Evolutionary conservation across 2,888 invertebrate genomes (phyloP).

Genomic region (Drosophila tripunctata): DNA sequence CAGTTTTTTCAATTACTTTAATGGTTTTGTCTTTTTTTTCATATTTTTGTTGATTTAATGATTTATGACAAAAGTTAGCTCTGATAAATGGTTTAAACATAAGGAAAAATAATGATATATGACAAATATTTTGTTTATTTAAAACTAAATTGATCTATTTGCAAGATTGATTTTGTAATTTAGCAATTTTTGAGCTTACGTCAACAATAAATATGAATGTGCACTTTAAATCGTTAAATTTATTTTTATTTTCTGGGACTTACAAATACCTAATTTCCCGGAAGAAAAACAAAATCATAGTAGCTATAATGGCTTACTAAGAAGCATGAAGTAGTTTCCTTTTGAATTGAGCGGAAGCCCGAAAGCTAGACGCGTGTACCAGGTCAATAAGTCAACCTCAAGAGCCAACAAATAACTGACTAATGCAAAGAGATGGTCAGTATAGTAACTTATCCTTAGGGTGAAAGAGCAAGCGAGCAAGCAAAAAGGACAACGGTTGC

Average conservation of each 20-base stretch:
- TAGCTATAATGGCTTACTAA: not conserved
- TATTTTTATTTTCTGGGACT: not conserved
- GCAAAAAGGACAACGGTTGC: slow-evolving; percentile 13
- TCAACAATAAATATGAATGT: not conserved
- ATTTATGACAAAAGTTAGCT: slow-evolving; percentile 40
- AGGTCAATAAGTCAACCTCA: slow-evolving; percentile 62
- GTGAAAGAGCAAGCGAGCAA: not conserved
- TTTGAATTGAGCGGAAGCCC: slow-evolving; percentile 18
- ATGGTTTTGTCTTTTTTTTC: not conserved
- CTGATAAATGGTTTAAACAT: slow-evolving; percentile 52
- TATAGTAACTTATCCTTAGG: slow-evolving; percentile 32
- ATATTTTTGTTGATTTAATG: slow-evolving; percentile 27
- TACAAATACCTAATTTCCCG: no score
- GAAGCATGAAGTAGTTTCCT: slow-evolving; percentile 11
- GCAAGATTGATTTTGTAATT: not conserved
- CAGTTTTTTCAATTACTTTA: not conserved
- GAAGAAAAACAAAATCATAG: not conserved
- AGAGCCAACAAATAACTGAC: slow-evolving; percentile 45
- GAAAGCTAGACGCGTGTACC: slow-evolving; percentile 17
- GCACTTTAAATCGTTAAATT: not conserved
- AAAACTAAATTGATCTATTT: slow-evolving; percentile 4
- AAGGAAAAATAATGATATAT: slow-evolving; percentile 40
- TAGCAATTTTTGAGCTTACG: not conserved
- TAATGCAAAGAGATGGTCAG: slow-evolving; percentile 47
- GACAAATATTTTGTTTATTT: slow-evolving; percentile 39